These are phyloP conservation scores for Archilochus colubris DNA, from an alignment of 2,113 vertebrate genomes.

Conservation along the genomic window DNA sequence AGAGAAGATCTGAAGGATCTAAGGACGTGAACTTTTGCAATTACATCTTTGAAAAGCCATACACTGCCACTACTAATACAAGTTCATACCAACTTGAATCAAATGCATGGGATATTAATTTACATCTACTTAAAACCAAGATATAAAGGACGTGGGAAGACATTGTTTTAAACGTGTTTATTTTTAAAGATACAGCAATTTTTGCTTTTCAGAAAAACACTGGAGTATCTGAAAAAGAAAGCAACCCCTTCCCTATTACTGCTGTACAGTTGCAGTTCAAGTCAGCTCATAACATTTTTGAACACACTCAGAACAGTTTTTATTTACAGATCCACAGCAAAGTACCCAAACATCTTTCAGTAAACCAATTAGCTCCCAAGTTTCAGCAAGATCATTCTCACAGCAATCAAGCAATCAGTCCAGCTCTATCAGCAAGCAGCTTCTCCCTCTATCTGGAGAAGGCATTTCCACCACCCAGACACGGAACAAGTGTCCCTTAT, in stretches of 20 bases:
- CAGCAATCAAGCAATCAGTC: rapidly evolving
- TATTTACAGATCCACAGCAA: neutral
- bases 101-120: neutral
- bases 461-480: rapidly evolving
- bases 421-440: neutral
- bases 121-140: neutral
- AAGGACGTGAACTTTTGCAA: neutral
- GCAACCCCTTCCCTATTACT: neutral
- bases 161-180: neutral
- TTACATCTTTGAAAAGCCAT: neutral
- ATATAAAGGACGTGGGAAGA: neutral
- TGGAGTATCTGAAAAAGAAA: neutral
- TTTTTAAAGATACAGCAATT: neutral
- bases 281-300: neutral
- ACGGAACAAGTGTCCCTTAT: rapidly evolving
- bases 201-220: neutral
- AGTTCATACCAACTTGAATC: neutral
- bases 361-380: neutral
- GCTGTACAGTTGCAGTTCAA: neutral
- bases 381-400: neutral
- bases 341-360: neutral
- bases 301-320: neutral
- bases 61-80: neutral
- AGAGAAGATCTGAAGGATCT: neutral
- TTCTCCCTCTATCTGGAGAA: neutral